Percentiles rank a stretch among this genome's conserved stretches.
Conservation (phyloP, 2,113 vertebrate species). For the Syrmaticus mikado region DNA sequence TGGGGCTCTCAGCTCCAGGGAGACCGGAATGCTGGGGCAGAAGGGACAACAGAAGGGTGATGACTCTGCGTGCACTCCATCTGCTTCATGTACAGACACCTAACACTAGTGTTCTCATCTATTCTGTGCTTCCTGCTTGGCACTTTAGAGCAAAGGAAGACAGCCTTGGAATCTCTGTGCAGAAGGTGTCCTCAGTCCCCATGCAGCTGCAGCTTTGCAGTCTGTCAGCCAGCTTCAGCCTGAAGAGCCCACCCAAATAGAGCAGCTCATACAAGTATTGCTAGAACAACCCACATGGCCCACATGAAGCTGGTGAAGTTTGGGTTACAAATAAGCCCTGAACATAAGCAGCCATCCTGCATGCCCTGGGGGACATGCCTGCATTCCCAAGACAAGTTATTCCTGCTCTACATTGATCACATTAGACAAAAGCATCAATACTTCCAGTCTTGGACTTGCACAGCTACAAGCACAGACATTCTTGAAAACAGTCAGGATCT, state of each 20-base stretch:
- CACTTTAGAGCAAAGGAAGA: neutral
- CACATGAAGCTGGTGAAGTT: neutral
- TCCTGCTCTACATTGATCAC: neutral
- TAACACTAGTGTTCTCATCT: neutral
- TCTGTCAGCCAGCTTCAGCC: neutral
- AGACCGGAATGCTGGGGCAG: neutral
- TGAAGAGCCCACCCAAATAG: neutral
- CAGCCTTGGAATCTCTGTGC: neutral
- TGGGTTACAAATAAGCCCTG: conserved; percentile 8
- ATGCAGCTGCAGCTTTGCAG: neutral
- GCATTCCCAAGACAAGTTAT: conserved; percentile 29
- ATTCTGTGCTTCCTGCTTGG: neutral
- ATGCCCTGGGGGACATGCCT: neutral
- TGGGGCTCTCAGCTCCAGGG: neutral
- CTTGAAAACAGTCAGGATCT: neutral
- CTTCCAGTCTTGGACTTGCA: neutral
- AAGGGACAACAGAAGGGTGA: neutral
- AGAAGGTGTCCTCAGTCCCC: neutral
- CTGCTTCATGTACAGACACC: neutral
- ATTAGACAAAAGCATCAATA: conserved; percentile 2
- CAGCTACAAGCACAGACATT: neutral
- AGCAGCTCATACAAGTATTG: neutral
- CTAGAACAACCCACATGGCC: neutral
- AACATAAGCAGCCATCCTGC: neutral
- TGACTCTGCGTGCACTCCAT: neutral